Evolutionary conservation across 2,113 vertebrate genomes (phyloP).

Genomic region (Ailurus styani): DNA sequence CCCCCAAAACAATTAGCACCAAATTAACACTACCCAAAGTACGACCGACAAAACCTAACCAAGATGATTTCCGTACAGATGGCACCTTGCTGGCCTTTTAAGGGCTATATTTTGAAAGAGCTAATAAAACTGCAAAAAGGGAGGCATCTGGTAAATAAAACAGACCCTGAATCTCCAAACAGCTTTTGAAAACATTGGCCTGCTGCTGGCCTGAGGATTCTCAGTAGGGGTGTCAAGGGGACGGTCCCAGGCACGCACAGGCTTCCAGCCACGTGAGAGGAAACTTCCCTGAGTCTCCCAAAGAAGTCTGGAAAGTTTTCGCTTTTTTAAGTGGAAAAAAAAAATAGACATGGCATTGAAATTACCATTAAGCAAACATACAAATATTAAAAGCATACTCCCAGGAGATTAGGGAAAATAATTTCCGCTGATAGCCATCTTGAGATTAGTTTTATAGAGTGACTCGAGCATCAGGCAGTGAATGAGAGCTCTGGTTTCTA

Average conservation of each 20-base stretch:
- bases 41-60: background rate
- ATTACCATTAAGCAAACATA: conserved; percentile 43
- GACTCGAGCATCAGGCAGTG: background rate
- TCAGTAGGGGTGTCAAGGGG: background rate
- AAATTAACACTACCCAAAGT: background rate
- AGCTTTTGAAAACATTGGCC: background rate
- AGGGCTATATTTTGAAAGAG: background rate
- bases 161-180: background rate
- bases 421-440: conserved; percentile 52
- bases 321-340: background rate
- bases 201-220: background rate
- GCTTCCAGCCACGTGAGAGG: background rate
- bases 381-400: conserved; percentile 23
- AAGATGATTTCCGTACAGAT: background rate
- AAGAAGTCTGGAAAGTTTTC: conserved; percentile 13
- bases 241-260: background rate
- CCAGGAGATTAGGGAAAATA: conserved; percentile 33
- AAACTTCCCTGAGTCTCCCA: background rate
- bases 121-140: background rate
- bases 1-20: background rate
- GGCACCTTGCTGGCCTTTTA: background rate
- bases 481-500: background rate
- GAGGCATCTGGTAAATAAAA: background rate
- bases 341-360: background rate
- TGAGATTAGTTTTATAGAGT: background rate